phyloP scores from a whole-genome alignment of 2,113 vertebrate species.

The Orthonyx spaldingii region DNA sequence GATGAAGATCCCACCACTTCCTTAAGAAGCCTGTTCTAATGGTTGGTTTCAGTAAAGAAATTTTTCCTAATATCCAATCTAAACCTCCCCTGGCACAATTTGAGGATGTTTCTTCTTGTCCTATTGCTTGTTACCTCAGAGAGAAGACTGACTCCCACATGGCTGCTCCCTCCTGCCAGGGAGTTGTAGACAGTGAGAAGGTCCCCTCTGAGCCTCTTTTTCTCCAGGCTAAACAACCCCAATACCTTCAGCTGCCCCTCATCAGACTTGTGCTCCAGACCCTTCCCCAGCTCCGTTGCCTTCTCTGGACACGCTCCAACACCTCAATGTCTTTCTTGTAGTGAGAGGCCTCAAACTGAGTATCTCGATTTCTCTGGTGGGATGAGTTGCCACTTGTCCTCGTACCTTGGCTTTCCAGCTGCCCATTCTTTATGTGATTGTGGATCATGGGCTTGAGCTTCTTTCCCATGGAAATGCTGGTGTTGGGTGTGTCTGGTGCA shows the following conservation, averaged over 20 bases:
- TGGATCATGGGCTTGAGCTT: neutral
- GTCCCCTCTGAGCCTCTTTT: neutral
- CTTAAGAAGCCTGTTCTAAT: neutral
- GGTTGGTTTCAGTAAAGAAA: neutral
- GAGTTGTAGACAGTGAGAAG: neutral
- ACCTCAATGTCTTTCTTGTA: neutral
- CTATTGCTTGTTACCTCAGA: neutral
- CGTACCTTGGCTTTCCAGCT: neutral
- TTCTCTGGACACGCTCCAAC: neutral
- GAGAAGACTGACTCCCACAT: fast-evolving
- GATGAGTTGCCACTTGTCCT: neutral
- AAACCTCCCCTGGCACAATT: neutral
- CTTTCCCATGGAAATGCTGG: neutral
- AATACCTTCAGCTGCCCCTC: neutral
- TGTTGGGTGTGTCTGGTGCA: neutral
- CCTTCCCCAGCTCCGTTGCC: neutral
- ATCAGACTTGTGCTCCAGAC: neutral
- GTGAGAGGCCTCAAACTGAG: neutral
- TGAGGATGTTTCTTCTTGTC: neutral
- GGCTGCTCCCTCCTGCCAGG: neutral
- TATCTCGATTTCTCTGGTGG: neutral
- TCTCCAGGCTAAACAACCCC: neutral
- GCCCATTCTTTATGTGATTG: fast-evolving
- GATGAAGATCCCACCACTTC: neutral
- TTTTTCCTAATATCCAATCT: neutral